Evolutionary conservation across 2,888 invertebrate species (phyloP).

Genomic region (Yponomeuta sedellus): DNA sequence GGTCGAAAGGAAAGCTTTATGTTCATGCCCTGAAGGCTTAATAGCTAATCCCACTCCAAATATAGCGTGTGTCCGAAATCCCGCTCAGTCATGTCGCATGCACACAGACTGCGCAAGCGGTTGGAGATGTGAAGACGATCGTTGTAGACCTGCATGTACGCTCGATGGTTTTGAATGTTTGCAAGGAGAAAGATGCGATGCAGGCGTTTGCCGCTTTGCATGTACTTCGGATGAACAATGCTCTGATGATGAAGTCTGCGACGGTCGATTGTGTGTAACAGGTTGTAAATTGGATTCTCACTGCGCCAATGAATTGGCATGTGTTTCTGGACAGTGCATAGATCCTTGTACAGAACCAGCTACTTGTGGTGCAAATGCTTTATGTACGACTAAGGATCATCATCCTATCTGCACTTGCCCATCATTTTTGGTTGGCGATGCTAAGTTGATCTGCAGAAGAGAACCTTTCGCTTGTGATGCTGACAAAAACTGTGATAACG

Average conservation of each 20-base stretch:
- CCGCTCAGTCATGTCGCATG: conserved; percentile 83
- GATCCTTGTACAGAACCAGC: conserved; percentile 86
- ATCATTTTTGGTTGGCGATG: conserved; percentile 82
- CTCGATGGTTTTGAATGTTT: conserved; percentile 83
- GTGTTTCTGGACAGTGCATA: conserved; percentile 86
- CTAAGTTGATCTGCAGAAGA: conserved; percentile 83
- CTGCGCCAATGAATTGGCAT: conserved; percentile 83
- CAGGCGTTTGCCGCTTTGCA: conserved; percentile 88
- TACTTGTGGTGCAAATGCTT: conserved; percentile 89
- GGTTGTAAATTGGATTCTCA: conserved; percentile 90
- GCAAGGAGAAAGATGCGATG: conserved; percentile 86
- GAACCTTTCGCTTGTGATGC: conserved; percentile 79
- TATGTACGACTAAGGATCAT: conserved; percentile 83
- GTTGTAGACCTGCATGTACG: conserved; percentile 87
- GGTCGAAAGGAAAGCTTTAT: conserved; percentile 86
- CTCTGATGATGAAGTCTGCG: conserved; percentile 90
- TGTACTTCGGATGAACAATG: conserved; percentile 92
- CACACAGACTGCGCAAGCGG: conserved; percentile 86
- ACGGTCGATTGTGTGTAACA: conserved; percentile 84
- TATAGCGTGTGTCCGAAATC: conserved; percentile 90
- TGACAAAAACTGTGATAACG: conserved; percentile 81
- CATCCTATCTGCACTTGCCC: conserved; percentile 85
- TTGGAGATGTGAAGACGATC: conserved; percentile 82
- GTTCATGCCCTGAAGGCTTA: conserved; percentile 85
- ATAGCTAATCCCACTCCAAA: conserved; percentile 93